Evolutionary conservation across 2,888 invertebrate species (phyloP).

Genomic region (Rambutsinella grinnellia): DNA sequence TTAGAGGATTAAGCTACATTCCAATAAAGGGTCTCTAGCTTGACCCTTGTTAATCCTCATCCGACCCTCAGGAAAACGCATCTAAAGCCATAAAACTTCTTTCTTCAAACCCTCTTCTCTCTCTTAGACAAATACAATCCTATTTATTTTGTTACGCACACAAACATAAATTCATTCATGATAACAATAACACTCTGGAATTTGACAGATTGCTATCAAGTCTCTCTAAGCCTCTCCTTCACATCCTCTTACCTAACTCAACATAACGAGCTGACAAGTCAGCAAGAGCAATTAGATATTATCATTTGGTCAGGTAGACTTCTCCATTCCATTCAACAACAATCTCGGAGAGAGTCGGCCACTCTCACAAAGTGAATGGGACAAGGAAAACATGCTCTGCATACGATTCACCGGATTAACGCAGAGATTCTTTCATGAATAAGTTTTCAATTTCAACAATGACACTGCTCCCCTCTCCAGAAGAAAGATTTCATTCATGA

Average conservation of each 20-base stretch:
- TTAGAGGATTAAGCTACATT: too few relatives aligned
- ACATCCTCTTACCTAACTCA: slow-evolving; percentile 26
- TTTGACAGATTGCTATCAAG: slow-evolving; percentile 37
- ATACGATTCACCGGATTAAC: slow-evolving; percentile 64
- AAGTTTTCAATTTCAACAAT: neutral
- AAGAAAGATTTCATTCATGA: slow-evolving; percentile 15
- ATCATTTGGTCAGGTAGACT: neutral
- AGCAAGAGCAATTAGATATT: neutral
- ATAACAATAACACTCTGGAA: slow-evolving; percentile 9
- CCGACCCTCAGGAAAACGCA: slow-evolving; percentile 22
- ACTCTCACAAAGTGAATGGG: slow-evolving; percentile 42
- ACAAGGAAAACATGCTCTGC: slow-evolving; percentile 60
- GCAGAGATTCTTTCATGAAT: slow-evolving; percentile 48
- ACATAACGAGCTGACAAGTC: slow-evolving; percentile 28
- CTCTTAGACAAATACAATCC: slow-evolving; percentile 21
- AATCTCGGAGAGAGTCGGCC: neutral
- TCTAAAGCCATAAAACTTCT: slow-evolving; percentile 7
- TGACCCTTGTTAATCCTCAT: slow-evolving; percentile 41
- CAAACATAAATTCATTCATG: neutral
- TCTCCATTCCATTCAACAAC: neutral
- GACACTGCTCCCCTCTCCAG: neutral
- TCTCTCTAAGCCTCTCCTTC: neutral
- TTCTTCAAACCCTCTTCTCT: slow-evolving; percentile 2
- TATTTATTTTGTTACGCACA: neutral
- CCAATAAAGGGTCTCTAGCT: slow-evolving; percentile 20